Base-by-base conservation (phyloP, 2,888 invertebrate species). In the Pristionchus arcanus region DNA sequence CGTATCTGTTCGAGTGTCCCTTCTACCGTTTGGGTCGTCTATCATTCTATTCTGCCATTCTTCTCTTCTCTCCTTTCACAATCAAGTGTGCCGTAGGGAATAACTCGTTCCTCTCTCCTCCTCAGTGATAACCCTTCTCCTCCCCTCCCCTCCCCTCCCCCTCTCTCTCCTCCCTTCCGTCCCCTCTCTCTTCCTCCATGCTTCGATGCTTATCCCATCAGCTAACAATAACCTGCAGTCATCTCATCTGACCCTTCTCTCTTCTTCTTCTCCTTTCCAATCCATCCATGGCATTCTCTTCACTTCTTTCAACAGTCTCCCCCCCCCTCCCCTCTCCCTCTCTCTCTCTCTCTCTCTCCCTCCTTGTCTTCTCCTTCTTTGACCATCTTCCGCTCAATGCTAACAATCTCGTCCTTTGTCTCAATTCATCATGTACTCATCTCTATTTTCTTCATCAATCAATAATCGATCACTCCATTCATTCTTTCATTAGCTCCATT, bases 391-490 rank as follows among this genome's bases (percentile, higher is more conserved):
- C 83, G 34, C 77, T 83, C 83, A 83, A 68, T 87, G 63, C 83
- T 63, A n/a, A 21, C 81, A 31, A 42, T 31, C n/a, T 63, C 83
- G 55, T 31, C 37, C 28, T 49, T 63, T 53, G 37, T 85, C 81
- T 81, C 86, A 77, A 74, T 63, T 53, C 90, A 68, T 90, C 71
- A 84, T 77, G 87, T 68, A 68, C n/a, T 68, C 68, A 37, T 74
- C 19, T 74, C 37, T 19, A 31, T 19, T n/a, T 21, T 37, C 31
- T 34, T 37, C 21, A 74, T 74, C 74, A 74, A 83, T 83, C 83
- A 83, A 83, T 53, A 83, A 53, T 83, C 86, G 11, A 19, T 59
- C 86, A 15, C 28, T 86, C 86, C 49, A n/a, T 66, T 37, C 49
- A 34, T 59, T 25, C n/a, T 5, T 66, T 86, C 86, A 28, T 86